Base-by-base conservation (phyloP, 2,113 vertebrate genomes). In the Rattus rattus region DNA sequence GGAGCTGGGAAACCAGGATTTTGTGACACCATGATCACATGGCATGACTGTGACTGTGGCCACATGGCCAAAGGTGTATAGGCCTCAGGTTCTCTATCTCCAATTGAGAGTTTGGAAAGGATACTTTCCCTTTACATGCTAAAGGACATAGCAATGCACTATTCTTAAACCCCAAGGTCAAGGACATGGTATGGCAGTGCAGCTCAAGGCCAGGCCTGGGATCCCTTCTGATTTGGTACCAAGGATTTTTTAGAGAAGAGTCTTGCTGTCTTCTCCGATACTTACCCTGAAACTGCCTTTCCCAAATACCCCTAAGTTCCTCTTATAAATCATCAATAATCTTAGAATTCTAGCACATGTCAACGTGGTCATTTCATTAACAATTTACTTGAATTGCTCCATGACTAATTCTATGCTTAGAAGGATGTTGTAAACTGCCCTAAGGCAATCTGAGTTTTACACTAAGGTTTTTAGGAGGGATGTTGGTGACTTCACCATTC, bases 301-400 rank as follows among this genome's bases (percentile, higher is more conserved):
- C 33, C 9, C 19, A 52, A 52, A 33, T 85, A 73, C 30, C 22
- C 70, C 36, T 81, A 47, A 77, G 52, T 72, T 90, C 26, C 13
- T 88, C 67, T 81, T 76, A 47, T 30, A 85, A 26, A 30, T 20
- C 26, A 11, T 10, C 36, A n/a, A 8, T 33, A 43, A 16, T 90
- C 9, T 43, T 96, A 3, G 85, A 14, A 83, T 59, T 81, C 88
- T 20, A 92, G n/a, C 36, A n/a, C 54, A 14, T 85, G n/a, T 77
- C 43, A n/a, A 76, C 88, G 54, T 43, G 17, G 39, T 90, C 52
- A 77, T 59, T 86, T 77, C 81, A 84, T 91, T 77, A 86, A 87
- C 2, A 59, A 1, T 61, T 89, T 95, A 30, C 8, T 22, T 63
- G 75, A 22, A n/a, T 4, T 73, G 17, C 2, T 61, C 5, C 13